Percentiles rank a stretch among this genome's conserved stretches.
These are phyloP conservation scores for Phocoena phocoena DNA, from an alignment of 2,113 vertebrate genomes.

Conservation along the genomic window DNA sequence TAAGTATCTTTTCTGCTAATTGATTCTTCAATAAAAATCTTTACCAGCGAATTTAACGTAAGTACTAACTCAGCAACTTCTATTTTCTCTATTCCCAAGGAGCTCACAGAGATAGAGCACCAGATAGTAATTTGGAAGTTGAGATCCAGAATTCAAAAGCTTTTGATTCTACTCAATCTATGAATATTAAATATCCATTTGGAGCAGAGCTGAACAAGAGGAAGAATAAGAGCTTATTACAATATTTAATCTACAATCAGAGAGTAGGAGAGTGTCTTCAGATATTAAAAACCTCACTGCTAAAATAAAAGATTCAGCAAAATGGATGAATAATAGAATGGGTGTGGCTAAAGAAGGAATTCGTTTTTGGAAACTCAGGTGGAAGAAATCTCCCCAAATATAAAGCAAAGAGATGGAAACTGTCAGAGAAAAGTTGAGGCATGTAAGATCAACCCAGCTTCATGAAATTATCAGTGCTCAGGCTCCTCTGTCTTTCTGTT, in stretches of 20 bases:
- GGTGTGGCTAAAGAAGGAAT: background rate
- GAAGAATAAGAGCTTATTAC: background rate
- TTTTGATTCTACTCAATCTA: background rate
- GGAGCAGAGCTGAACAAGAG: background rate
- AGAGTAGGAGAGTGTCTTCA: background rate
- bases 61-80: constrained; percentile 21
- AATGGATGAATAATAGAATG: background rate
- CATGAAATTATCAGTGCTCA: background rate
- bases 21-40: constrained; percentile 30
- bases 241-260: constrained; percentile 11
- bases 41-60: constrained; percentile 8
- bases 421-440: background rate
- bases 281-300: constrained; percentile 23
- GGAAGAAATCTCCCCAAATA: background rate
- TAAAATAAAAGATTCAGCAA: background rate
- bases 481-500: background rate
- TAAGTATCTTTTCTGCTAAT: constrained; percentile 35
- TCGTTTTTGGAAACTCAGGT: background rate
- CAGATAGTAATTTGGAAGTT: constrained; percentile 23
- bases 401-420: background rate
- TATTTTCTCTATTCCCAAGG: background rate
- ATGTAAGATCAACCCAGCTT: background rate
- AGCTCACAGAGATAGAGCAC: background rate
- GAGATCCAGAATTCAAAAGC: constrained; percentile 12
- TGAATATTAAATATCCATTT: background rate